These are phyloP conservation scores for Tridacna gigas DNA, from an alignment of 2,888 invertebrate species.

Conservation along the genomic window DNA sequence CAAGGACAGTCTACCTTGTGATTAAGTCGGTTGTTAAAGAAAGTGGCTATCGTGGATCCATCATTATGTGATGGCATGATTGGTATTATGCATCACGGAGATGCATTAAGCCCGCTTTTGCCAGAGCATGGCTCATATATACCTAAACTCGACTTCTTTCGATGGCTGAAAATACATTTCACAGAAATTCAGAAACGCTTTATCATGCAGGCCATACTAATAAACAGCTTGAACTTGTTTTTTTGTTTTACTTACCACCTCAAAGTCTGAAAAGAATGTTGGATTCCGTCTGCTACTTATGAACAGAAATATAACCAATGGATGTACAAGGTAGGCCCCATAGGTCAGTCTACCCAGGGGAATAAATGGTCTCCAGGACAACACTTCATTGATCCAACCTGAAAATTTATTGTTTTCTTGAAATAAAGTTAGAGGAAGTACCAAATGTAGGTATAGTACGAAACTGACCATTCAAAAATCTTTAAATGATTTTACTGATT, in stretches of 20 bases:
- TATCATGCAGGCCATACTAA: background rate
- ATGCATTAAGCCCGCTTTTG: no score
- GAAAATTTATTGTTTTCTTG: background rate
- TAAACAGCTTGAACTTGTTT: background rate
- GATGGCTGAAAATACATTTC: no score
- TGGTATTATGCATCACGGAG: no score
- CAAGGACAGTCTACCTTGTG: no score
- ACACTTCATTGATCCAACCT: constrained; percentile 53
- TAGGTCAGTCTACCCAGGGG: constrained; percentile 50
- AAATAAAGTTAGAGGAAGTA: background rate
- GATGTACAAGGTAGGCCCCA: constrained; percentile 52
- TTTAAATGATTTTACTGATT: no score
- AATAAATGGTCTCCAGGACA: constrained; percentile 53
- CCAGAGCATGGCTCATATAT: no score
- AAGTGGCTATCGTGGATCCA: no score
- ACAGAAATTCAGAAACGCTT: background rate
- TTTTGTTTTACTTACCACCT: constrained; percentile 25
- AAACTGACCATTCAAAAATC: no score
- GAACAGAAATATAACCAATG: constrained; percentile 44
- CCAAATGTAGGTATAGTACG: no score
- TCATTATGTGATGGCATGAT: no score
- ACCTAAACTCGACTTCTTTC: no score
- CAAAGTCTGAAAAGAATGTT: constrained; percentile 39
- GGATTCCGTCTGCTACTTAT: constrained; percentile 13
- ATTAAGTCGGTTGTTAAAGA: no score